Conservation (phyloP, 2,113 vertebrate genomes). For the Tenebrosternarchus preto region DNA sequence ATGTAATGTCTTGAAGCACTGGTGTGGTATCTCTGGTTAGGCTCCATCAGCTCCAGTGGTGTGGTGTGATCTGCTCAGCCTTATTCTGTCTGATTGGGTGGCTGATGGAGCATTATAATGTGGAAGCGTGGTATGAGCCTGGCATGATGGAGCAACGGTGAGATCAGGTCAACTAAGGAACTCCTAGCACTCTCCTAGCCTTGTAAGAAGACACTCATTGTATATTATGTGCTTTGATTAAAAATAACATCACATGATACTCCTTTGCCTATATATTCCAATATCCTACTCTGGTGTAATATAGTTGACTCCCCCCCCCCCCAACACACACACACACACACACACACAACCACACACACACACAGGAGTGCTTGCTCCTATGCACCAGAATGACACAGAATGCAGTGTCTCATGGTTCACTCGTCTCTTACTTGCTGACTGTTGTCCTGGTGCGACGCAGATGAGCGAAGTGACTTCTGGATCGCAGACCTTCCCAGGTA, state of each 20-base stretch:
- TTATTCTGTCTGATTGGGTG: conserved; percentile 46
- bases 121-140: conserved; percentile 23
- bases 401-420: too few relatives aligned
- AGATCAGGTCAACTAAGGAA: conserved; percentile 39
- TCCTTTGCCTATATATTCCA: too few relatives aligned
- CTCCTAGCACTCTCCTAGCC: conserved; percentile 15
- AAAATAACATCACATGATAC: too few relatives aligned
- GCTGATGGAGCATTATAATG: conserved; percentile 43
- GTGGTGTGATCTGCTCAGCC: conserved; percentile 39
- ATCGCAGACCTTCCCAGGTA: not conserved
- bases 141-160: conserved; percentile 1
- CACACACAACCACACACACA: not conserved
- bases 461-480: not conserved
- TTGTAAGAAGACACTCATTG: not conserved
- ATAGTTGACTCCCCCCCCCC: not conserved
- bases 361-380: not conserved
- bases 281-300: too few relatives aligned
- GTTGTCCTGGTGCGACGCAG: not conserved
- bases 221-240: too few relatives aligned
- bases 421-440: not conserved
- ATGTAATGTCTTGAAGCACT: conserved; percentile 1
- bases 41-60: conserved; percentile 38
- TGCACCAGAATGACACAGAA: too few relatives aligned
- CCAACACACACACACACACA: not conserved
- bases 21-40: conserved; percentile 35